These are phyloP conservation scores for Sorex araneus DNA, from an alignment of 2,113 vertebrate genomes.

Conservation along the genomic window DNA sequence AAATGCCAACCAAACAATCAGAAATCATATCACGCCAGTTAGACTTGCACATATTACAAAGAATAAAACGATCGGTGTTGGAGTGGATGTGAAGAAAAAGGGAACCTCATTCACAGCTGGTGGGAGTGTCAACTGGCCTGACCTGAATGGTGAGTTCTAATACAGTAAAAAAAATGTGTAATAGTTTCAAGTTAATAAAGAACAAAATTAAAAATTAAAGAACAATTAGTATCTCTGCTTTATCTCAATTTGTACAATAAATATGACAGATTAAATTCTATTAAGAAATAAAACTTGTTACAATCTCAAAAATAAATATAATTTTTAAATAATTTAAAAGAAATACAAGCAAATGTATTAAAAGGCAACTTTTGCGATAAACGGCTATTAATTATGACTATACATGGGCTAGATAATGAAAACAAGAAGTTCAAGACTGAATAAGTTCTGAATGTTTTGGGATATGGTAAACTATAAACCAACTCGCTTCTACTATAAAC, in stretches of 20 bases:
- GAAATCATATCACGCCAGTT: no score
- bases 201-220: not conserved
- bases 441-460: not conserved
- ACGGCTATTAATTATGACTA: not conserved
- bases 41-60: no score
- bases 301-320: not conserved
- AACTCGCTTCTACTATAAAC: not conserved
- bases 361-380: constrained; percentile 18
- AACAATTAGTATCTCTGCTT: not conserved
- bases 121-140: no score
- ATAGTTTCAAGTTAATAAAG: not conserved
- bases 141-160: not conserved
- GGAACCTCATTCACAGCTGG: no score
- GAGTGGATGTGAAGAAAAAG: no score
- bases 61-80: no score
- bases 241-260: not conserved
- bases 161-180: not conserved
- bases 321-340: not conserved
- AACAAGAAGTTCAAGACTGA: not conserved
- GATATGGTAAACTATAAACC: not conserved
- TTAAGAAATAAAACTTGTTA: not conserved
- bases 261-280: not conserved
- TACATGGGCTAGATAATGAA: not conserved
- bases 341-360: not conserved
- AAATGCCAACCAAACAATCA: no score